phyloP scores from a whole-genome alignment of 2,888 invertebrate species.

The Coleophora flavipennella region DNA sequence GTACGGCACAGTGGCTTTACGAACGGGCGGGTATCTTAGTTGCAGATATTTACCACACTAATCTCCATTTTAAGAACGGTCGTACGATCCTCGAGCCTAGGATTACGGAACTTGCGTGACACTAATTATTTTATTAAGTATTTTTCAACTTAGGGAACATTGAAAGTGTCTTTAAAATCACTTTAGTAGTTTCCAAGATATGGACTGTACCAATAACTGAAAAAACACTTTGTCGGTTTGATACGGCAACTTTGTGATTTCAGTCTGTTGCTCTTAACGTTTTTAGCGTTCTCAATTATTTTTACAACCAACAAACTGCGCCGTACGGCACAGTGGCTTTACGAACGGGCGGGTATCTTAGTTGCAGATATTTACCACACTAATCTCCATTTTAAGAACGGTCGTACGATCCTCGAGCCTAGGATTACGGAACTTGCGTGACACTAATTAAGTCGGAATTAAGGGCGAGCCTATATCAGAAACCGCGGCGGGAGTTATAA shows the following conservation, averaged over 20 bases:
- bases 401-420: constrained; percentile 65
- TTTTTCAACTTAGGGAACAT: too few species aligned
- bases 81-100: constrained; percentile 64
- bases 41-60: constrained; percentile 67
- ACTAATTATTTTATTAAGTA: too few species aligned
- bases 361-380: constrained; percentile 67
- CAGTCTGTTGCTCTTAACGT: too few species aligned
- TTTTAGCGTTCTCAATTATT: too few species aligned
- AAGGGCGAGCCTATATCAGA: constrained; percentile 68
- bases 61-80: constrained; percentile 73
- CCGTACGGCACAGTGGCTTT: constrained; percentile 42
- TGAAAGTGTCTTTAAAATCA: neutral
- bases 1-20: constrained; percentile 47
- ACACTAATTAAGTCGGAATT: constrained; percentile 72
- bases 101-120: constrained; percentile 72
- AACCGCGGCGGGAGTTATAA: constrained; percentile 66
- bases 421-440: constrained; percentile 72
- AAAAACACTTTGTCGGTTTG: too few species aligned
- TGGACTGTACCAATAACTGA: too few species aligned
- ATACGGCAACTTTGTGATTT: neutral
- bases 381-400: constrained; percentile 73
- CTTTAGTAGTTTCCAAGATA: too few species aligned
- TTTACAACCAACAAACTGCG: constrained; percentile 5
- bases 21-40: constrained; percentile 55
- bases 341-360: constrained; percentile 52